Evolutionary conservation across 2,797 vertebrate genomes (phyloP).

Genomic region (Enoplosus armatus): DNA sequence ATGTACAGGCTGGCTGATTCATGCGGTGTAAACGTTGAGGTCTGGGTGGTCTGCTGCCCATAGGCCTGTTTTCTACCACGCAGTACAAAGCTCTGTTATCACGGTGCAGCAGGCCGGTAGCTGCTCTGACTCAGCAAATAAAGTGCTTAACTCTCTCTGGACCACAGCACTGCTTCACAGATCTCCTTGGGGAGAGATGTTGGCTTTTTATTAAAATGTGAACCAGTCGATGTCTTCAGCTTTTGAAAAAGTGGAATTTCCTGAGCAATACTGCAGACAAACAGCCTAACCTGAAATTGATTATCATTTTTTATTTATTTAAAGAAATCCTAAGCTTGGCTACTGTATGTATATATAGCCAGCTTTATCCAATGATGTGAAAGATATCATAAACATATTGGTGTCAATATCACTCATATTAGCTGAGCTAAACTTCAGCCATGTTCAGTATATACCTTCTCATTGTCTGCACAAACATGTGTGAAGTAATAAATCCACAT

Average conservation of each 20-base stretch:
- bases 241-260: not conserved
- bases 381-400: not conserved
- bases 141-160: slow-evolving; percentile 49
- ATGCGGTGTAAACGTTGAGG: slow-evolving; percentile 19
- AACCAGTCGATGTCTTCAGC: not conserved
- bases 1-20: slow-evolving; percentile 30
- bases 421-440: not conserved
- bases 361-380: not conserved
- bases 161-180: slow-evolving; percentile 17
- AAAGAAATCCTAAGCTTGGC: not conserved
- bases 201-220: not conserved
- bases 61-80: slow-evolving; percentile 27
- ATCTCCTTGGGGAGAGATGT: not conserved
- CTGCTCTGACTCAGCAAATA: slow-evolving; percentile 68
- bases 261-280: not conserved
- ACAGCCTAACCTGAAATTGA: fast-evolving
- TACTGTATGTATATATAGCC: not conserved
- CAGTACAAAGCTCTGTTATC: slow-evolving; percentile 62
- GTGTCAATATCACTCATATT: not conserved
- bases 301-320: not conserved
- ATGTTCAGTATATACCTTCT: not conserved
- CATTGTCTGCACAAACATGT: slow-evolving; percentile 5
- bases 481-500: not conserved
- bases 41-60: slow-evolving; percentile 24
- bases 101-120: slow-evolving; percentile 36